Evolutionary conservation across 2,888 invertebrate species (phyloP).

Genomic region (Acanthopleura granulata): DNA sequence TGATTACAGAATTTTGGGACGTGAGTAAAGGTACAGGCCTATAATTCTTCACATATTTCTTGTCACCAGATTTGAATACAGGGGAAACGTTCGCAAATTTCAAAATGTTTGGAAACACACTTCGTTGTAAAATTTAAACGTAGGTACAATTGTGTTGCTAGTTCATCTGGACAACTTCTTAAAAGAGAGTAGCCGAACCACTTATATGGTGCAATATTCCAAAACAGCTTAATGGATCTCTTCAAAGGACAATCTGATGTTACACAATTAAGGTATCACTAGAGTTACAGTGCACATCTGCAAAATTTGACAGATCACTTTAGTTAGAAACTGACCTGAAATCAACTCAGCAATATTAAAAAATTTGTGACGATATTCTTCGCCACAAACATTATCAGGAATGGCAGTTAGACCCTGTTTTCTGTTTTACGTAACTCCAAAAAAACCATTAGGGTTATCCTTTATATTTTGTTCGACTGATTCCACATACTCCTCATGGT

Average conservation of each 20-base stretch:
- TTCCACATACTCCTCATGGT: background rate
- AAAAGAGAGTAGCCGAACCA: background rate
- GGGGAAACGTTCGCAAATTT: background rate
- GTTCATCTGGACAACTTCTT: background rate
- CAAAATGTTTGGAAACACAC: background rate
- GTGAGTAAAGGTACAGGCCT: slow-evolving; percentile 8
- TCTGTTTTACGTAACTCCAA: background rate
- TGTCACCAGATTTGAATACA: slow-evolving; percentile 3
- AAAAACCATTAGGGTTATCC: background rate
- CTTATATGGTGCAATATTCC: too few species aligned
- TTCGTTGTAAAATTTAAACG: background rate
- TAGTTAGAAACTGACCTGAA: background rate
- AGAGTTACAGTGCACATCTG: background rate
- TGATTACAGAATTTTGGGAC: too few species aligned
- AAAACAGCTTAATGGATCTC: background rate
- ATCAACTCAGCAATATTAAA: background rate
- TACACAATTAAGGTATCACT: background rate
- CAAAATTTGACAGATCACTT: background rate
- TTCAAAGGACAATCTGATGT: background rate
- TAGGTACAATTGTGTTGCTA: background rate
- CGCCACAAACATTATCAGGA: background rate
- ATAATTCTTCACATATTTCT: background rate
- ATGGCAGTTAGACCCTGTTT: background rate
- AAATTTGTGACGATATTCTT: background rate
- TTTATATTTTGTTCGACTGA: background rate